Conservation (phyloP, 1,140 invertebrate species). For the Drosophila equinoxialis region DNA sequence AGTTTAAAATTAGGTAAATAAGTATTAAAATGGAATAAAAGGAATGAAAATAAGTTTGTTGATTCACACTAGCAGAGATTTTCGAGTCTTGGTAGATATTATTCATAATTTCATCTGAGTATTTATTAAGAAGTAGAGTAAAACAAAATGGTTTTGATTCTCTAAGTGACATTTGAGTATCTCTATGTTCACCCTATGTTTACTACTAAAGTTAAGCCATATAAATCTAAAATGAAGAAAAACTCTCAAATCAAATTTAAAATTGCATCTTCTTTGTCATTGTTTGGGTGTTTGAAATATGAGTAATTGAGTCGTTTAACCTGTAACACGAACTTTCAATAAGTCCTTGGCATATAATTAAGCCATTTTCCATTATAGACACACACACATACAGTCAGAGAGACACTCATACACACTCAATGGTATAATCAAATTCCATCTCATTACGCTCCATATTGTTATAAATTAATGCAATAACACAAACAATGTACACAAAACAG, state of each 20-base stretch:
- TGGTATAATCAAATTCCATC: conserved; percentile 76
- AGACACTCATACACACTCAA: conserved; percentile 34
- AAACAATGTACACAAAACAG: conserved; percentile 72
- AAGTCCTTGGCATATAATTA: conserved; percentile 46
- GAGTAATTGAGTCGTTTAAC: conserved; percentile 64
- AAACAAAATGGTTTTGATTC: too few species aligned
- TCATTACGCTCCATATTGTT: conserved; percentile 80
- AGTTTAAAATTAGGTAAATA: too few species aligned
- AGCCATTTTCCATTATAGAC: conserved; percentile 40
- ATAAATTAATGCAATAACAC: conserved; percentile 81
- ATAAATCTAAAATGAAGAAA: not conserved
- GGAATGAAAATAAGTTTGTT: too few species aligned
- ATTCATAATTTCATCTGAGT: too few species aligned
- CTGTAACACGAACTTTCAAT: conserved; percentile 58
- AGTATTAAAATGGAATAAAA: too few species aligned
- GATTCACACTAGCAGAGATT: too few species aligned
- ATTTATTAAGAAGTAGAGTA: too few species aligned
- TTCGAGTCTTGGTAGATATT: too few species aligned
- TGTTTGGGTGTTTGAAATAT: conserved; percentile 40
- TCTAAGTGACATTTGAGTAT: too few species aligned
- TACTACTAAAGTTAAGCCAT: not conserved
- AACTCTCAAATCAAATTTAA: not conserved
- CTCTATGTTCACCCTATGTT: not conserved
- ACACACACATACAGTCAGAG: conserved; percentile 4
- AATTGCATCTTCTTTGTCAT: conserved; percentile 2